Evolutionary conservation across 2,888 invertebrate genomes (phyloP), one percentile per base, ranked within the genome.

Genomic region (Autographa gamma): DNA sequence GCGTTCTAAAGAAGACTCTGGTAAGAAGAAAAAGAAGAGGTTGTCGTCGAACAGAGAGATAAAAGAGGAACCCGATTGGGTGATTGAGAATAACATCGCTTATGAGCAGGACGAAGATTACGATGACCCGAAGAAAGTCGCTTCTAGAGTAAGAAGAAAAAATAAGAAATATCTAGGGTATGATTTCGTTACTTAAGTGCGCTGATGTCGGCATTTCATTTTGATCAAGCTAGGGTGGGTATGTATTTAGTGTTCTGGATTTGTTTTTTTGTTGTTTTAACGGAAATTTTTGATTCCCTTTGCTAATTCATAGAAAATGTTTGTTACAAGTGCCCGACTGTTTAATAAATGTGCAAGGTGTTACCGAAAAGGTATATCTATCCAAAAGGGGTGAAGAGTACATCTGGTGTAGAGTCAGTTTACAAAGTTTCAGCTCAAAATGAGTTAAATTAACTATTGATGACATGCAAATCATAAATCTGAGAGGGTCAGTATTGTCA

Each of bases 201-300:
- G 69, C 56, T 96, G 98, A 95, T 98, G 98, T 80, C 79, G 80
- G 64, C 79, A 73, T 85, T 86, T 80, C 79, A 80, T 82, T 80
- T 76, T 77, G 73, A 13, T 61, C 9, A 65, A 48, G 70, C 56
- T 11, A 38, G 61, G 61, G 43, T 69, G 9, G 60, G 34, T 19
- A 25, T 43, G 38, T 38, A 38, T 38, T 25, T 25, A 25, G 25
- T 25, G 25, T 25, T 25, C 38, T 38, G 38, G 38, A 38, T 38
- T 38, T 38, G 38, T 2, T 25, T 25, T 25, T 25, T 43, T 43
- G 14, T 14, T 5, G 14, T 43, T 43, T 43, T 43, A 43, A 43
- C 43, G 43, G 43, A 43, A 16, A 16, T 43, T 43, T 43, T 43
- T 43, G 14, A 16, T 0, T 25, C 25, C 25, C 25, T 2, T 25